A percentile compares a stretch with the other conserved stretches of the same genome.
Evolutionary conservation across 2,888 invertebrate genomes (phyloP).

Genomic region (Marasmarcha lunaedactyla): DNA sequence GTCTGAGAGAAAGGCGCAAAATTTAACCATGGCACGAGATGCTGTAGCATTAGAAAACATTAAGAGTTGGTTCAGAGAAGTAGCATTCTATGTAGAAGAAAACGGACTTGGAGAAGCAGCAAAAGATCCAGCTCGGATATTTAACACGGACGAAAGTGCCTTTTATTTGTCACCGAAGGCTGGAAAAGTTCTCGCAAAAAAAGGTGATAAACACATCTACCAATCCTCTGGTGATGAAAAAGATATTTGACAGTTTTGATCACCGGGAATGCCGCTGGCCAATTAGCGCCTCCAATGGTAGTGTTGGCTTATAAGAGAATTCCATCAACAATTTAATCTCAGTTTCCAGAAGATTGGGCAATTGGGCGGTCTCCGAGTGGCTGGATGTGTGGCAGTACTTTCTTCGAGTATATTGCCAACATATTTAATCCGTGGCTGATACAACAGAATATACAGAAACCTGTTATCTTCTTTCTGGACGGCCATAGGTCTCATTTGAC

Average conservation of each 20-base stretch:
- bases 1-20: too few species aligned
- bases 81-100: too few species aligned
- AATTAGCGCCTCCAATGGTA: slow-evolving; percentile 23
- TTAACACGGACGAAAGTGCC: slow-evolving; percentile 22
- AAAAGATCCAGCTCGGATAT: slow-evolving; percentile 19
- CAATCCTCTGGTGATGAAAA: slow-evolving; percentile 17
- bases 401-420: too few species aligned
- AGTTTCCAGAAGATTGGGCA: not conserved
- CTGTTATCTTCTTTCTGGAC: slow-evolving; percentile 4
- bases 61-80: too few species aligned
- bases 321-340: too few species aligned
- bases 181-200: slow-evolving; percentile 20
- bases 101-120: slow-evolving; percentile 7
- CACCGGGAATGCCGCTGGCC: slow-evolving; percentile 23
- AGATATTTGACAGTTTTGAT: slow-evolving; percentile 21
- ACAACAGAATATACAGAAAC: too few species aligned
- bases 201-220: slow-evolving; percentile 21
- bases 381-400: too few species aligned
- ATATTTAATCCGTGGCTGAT: too few species aligned
- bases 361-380: too few species aligned
- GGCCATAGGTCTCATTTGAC: too few species aligned
- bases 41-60: too few species aligned
- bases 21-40: too few species aligned
- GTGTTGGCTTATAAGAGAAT: slow-evolving; percentile 16
- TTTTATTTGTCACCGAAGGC: slow-evolving; percentile 21